phyloP scores from a whole-genome alignment of 2,888 invertebrate genomes.

The Panzeria rudis region DNA sequence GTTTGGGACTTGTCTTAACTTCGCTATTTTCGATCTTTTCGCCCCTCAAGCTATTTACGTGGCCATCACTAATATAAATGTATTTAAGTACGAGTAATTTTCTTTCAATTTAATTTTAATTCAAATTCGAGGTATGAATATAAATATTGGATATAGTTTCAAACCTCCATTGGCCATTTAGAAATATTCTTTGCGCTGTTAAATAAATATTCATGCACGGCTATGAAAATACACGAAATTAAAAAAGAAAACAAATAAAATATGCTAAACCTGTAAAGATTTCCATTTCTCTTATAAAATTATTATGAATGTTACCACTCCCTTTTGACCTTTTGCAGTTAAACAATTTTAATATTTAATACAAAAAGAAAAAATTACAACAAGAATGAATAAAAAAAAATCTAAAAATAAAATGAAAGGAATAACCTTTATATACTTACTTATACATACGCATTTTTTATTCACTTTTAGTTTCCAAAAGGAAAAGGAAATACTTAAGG shows the following conservation, averaged over 20 bases:
- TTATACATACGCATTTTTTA: neutral
- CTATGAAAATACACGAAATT: slow-evolving; percentile 39
- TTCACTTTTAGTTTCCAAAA: neutral
- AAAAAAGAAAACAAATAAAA: slow-evolving; percentile 31
- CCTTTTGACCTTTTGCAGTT: slow-evolving; percentile 71
- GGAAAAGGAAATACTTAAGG: slow-evolving; percentile 56
- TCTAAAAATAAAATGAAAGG: too few relatives aligned
- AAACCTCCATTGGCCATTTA: slow-evolving; percentile 67
- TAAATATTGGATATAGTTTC: slow-evolving; percentile 62
- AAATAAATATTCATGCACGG: slow-evolving; percentile 48
- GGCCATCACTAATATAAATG: too few relatives aligned
- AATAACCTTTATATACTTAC: neutral
- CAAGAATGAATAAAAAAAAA: neutral
- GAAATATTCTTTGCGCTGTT: slow-evolving; percentile 30
- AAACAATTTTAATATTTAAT: slow-evolving; percentile 66
- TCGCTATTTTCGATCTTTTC: too few relatives aligned
- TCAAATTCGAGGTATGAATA: slow-evolving; percentile 36
- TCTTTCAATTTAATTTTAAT: neutral
- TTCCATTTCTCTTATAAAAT: slow-evolving; percentile 42
- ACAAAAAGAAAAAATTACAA: slow-evolving; percentile 15
- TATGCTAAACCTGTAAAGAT: slow-evolving; percentile 41
- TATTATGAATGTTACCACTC: slow-evolving; percentile 49
- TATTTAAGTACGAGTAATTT: neutral
- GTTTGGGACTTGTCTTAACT: too few relatives aligned
- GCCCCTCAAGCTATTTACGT: too few relatives aligned